Percentiles rank a stretch among this genome's conserved stretches.
phyloP scores from a whole-genome alignment of 2,113 vertebrate species.

The Platichthys flesus region DNA sequence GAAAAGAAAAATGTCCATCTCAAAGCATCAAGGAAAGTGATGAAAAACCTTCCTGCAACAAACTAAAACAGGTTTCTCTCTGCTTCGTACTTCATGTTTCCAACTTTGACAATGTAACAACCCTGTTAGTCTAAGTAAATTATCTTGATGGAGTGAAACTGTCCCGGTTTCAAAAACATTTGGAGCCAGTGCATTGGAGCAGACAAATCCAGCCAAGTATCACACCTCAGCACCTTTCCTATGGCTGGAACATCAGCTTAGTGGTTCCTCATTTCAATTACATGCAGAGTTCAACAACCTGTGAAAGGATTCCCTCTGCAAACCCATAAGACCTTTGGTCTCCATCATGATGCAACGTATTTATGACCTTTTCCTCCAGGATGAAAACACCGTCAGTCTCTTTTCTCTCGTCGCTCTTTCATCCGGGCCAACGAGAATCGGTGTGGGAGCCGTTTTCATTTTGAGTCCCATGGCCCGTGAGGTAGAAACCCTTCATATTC shows the following conservation, averaged over 20 bases:
- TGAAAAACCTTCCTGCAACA: background rate
- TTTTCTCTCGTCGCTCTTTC: constrained; percentile 69
- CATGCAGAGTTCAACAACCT: constrained; percentile 24
- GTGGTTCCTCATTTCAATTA: constrained; percentile 31
- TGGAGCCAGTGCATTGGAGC: background rate
- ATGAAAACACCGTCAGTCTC: constrained; percentile 68
- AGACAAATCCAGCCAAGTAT: background rate
- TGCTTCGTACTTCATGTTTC: no score
- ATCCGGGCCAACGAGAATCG: constrained; percentile 68
- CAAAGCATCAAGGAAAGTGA: background rate
- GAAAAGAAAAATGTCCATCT: background rate
- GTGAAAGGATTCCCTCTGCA: constrained; percentile 6
- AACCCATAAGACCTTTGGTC: constrained; percentile 32
- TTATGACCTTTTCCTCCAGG: constrained; percentile 80
- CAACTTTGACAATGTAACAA: no score
- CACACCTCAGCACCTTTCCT: background rate
- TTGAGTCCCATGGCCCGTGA: constrained; percentile 68
- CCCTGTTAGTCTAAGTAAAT: no score
- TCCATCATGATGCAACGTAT: constrained; percentile 58
- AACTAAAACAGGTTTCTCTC: no score
- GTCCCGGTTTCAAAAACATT: background rate
- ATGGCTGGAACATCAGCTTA: background rate
- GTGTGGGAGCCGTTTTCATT: constrained; percentile 70
- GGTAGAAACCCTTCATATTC: constrained; percentile 58
- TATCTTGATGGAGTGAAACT: background rate